phyloP scores from a whole-genome alignment of 2,797 vertebrate genomes.

The Manis crassicaudata region DNA sequence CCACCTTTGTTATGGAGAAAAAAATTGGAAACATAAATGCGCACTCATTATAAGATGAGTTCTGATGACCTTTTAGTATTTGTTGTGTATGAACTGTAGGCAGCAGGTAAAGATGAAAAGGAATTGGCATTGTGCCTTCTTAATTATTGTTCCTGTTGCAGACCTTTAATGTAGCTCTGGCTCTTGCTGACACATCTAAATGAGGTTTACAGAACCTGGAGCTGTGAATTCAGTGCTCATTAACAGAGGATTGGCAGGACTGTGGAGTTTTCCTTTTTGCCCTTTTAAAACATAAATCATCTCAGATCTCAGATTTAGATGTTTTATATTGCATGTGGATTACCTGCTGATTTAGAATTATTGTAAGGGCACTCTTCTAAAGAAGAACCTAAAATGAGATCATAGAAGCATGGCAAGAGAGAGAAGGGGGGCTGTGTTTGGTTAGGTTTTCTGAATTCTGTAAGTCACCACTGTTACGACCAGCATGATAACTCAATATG shows the following conservation, averaged over 20 bases:
- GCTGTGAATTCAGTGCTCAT: conserved; percentile 76
- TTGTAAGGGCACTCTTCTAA: conserved; percentile 2
- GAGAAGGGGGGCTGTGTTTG: neutral
- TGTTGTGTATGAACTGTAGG: conserved; percentile 77
- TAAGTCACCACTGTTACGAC: neutral
- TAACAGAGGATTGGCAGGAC: conserved; percentile 69
- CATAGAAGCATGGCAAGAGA: neutral
- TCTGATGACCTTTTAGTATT: conserved; percentile 81
- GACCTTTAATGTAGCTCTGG: conserved; percentile 75
- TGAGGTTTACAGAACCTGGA: conserved; percentile 77
- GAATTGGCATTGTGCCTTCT: conserved; percentile 80
- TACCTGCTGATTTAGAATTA: conserved; percentile 64
- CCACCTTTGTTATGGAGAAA: conserved; percentile 25
- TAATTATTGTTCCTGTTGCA: conserved; percentile 84
- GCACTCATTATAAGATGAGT: conserved; percentile 68
- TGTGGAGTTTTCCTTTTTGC: conserved; percentile 66
- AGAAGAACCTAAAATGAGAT: conserved; percentile 51
- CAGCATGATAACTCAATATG: neutral
- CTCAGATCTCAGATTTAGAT: conserved; percentile 54
- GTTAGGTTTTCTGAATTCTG: neutral
- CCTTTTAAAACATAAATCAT: conserved; percentile 61
- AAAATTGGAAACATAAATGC: conserved; percentile 76
- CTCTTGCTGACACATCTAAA: conserved; percentile 81
- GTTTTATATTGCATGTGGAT: conserved; percentile 48
- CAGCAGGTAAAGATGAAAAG: conserved; percentile 81